Evolutionary conservation across 2,888 invertebrate species (phyloP), one percentile per base, ranked within the genome.

Genomic region (Macrosiphum euphorbiae): DNA sequence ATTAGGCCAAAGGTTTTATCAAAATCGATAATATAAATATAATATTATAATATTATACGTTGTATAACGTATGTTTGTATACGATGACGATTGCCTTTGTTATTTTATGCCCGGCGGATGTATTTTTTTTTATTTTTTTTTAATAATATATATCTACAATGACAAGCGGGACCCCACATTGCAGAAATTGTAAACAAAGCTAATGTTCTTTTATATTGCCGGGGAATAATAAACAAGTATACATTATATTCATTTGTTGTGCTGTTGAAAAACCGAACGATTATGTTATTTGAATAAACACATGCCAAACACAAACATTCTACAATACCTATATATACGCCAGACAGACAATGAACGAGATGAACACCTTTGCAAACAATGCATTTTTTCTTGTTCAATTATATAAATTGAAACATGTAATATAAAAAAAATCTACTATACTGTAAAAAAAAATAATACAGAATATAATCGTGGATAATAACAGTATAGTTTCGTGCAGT

Each of bases 281-380:
- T 93, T 93, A 93, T 93, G 89, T 94, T 94, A 90, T 90, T 94
- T 90, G 94, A 94, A 94, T 94, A 94, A 94, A 94, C 94, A 94
- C 86, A 94, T 67, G 85, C 89, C 93, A 90, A 93, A 93, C 84
- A 93, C 93, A 93, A 93, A 89, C 88, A 93, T 92, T 92, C 52
- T 92, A 88, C 78, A 90, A n/a, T 35, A 84, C 55, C 13, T 85
- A 91, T 85, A 78, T 41, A 78, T 78, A 84, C 26, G 52, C 85
- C 90, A 94, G 90, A 90, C 89, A 93, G 90, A 94, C 94, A 94
- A 94, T 94, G 61, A 94, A 94, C 90, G 92, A 93, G 92, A 93
- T 93, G 88, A 93, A 84, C 92, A 90, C 94, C 94, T 94, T 94
- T 85, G 67, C 94, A 94, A 94, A 94, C 94, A 94, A 86, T 94